phyloP scores from a whole-genome alignment of 2,888 invertebrate species.

The Megaustenia siamemsis region DNA sequence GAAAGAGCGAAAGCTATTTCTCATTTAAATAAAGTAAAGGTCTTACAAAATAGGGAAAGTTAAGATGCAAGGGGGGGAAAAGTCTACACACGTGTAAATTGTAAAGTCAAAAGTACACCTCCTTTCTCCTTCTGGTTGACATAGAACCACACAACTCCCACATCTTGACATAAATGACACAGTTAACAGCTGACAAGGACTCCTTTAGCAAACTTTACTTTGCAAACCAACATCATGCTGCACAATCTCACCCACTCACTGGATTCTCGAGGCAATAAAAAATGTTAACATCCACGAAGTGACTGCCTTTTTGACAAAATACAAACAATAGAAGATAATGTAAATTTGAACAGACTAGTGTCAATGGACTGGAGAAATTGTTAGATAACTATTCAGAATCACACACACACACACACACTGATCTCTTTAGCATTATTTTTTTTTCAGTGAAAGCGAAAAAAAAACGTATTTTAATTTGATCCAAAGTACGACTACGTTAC shows the following conservation, averaged over 20 bases:
- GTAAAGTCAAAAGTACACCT: neutral
- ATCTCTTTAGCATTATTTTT: too few species aligned
- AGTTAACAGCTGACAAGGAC: neutral
- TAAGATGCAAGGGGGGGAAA: too few species aligned
- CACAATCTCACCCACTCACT: neutral
- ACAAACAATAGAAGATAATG: neutral
- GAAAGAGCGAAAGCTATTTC: too few species aligned
- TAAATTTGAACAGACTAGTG: neutral
- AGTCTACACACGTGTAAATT: neutral
- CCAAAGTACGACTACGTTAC: too few species aligned
- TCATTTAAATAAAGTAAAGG: too few species aligned
- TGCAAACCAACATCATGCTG: neutral
- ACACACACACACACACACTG: too few species aligned
- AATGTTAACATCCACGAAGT: neutral
- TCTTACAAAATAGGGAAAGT: too few species aligned
- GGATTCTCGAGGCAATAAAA: neutral
- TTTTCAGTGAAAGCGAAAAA: too few species aligned
- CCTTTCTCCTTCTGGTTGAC: neutral
- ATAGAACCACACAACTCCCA: conserved; percentile 5
- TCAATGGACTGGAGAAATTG: neutral
- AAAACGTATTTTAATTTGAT: too few species aligned
- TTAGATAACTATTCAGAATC: too few species aligned
- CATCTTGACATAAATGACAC: neutral
- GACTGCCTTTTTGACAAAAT: neutral
- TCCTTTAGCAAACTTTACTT: conserved; percentile 12